Percentiles rank a stretch among this genome's conserved stretches.
Conservation (phyloP, 2,113 vertebrate species). For the Atlantisia rogersi region DNA sequence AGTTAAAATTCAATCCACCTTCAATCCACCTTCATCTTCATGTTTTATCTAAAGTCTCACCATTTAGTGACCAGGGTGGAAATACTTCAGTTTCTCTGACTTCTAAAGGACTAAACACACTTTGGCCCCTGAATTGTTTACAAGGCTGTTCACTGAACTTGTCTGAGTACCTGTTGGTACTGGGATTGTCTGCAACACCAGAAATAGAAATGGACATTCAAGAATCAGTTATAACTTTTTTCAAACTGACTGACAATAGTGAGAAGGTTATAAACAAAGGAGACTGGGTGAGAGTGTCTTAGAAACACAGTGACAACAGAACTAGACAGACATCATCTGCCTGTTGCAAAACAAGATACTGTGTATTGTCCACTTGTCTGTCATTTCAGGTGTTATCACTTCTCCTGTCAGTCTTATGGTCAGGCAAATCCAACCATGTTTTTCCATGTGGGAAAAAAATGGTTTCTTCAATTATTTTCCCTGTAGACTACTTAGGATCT, state of each 20-base stretch:
- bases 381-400: not conserved
- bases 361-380: not conserved
- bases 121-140: not conserved
- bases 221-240: not conserved
- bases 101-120: not conserved
- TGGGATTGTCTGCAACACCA: not conserved
- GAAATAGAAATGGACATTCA: not conserved
- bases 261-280: not conserved
- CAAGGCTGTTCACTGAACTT: not conserved
- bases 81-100: not conserved
- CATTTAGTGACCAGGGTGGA: not conserved
- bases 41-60: not conserved
- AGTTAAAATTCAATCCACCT: not conserved
- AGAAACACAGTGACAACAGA: not conserved
- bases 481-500: not conserved
- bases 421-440: not conserved
- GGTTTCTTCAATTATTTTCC: not conserved
- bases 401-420: not conserved
- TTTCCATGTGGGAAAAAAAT: not conserved
- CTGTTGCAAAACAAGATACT: not conserved
- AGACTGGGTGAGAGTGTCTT: not conserved
- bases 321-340: not conserved
- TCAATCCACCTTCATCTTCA: not conserved
- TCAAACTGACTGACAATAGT: not conserved
- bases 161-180: not conserved